These are phyloP conservation scores for Maniola hyperantus DNA, from an alignment of 2,888 invertebrate genomes.

Conservation along the genomic window DNA sequence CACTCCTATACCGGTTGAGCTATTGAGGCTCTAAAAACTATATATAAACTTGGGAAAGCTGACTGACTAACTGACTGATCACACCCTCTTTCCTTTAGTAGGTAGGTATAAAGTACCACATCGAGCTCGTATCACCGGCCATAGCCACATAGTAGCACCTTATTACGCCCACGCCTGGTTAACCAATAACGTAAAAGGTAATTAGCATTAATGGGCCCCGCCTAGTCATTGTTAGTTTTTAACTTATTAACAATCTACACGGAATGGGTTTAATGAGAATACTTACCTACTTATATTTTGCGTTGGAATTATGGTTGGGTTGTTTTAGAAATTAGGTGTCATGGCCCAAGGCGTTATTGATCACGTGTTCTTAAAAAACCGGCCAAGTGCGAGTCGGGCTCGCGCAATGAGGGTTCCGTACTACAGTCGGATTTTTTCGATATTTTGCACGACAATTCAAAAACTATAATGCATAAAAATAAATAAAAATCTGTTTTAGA, in stretches of 20 bases:
- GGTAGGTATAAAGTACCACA: neutral
- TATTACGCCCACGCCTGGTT: conserved; percentile 36
- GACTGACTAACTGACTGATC: too few relatives aligned
- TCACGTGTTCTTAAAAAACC: neutral
- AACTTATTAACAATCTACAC: conserved; percentile 35
- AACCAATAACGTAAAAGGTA: conserved; percentile 42
- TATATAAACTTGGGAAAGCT: too few relatives aligned
- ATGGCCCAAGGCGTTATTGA: too few relatives aligned
- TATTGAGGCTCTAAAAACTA: too few relatives aligned
- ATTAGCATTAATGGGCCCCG: conserved; percentile 38
- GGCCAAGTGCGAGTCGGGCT: too few relatives aligned
- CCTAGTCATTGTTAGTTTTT: conserved; percentile 41
- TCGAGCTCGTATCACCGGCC: conserved; percentile 16
- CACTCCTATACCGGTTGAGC: too few relatives aligned
- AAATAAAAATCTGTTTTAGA: too few relatives aligned
- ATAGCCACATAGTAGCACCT: conserved; percentile 27
- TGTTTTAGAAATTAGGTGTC: neutral
- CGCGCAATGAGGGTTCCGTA: too few relatives aligned
- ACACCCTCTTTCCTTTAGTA: neutral
- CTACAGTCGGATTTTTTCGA: too few relatives aligned
- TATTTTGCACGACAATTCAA: too few relatives aligned
- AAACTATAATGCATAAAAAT: too few relatives aligned
- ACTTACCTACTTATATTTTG: too few relatives aligned
- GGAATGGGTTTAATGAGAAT: conserved; percentile 29
- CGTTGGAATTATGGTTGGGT: conserved; percentile 6